phyloP scores from a whole-genome alignment of 92 coral and sea anemone genomes.

The Umimayanthus kanabou region DNA sequence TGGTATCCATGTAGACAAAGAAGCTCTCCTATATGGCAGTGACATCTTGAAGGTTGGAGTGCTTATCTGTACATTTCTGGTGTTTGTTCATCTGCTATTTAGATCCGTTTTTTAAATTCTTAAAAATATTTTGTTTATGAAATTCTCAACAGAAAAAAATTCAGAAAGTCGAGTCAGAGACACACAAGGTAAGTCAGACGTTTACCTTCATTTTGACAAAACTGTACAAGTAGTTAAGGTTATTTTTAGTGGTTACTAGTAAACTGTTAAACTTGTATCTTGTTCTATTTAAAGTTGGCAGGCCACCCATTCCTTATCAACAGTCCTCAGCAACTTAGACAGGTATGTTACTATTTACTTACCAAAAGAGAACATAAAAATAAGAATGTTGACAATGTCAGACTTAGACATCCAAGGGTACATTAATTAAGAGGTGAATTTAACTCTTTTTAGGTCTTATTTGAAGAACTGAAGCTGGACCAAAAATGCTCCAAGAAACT shows the following conservation, averaged over 20 bases:
- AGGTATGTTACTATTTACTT: conserved; percentile 49
- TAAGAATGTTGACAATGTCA: not conserved
- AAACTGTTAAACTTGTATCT: not conserved
- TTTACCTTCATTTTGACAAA: not conserved
- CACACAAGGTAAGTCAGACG: conserved; percentile 63
- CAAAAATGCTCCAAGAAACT: conserved; percentile 78
- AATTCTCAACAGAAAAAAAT: conserved; percentile 60
- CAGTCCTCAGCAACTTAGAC: conserved; percentile 93
- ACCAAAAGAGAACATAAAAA: too few species aligned
- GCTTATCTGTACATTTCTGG: not conserved
- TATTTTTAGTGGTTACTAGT: not conserved
- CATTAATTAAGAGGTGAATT: not conserved
- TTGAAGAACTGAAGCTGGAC: conserved; percentile 85
- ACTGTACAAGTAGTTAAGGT: not conserved
- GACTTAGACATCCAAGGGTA: not conserved
- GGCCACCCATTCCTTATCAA: conserved; percentile 89
- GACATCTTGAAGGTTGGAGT: conserved; percentile 75
- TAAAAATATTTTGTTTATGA: too few species aligned
- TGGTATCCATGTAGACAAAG: conserved; percentile 70
- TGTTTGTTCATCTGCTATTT: too few species aligned
- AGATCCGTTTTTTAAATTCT: not conserved
- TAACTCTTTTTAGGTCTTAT: conserved; percentile 66
- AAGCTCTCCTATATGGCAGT: conserved; percentile 72
- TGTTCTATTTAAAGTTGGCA: conserved; percentile 53
- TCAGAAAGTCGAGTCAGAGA: conserved; percentile 72